Evolutionary conservation across 2,888 invertebrate species (phyloP).

Genomic region (Ichneumoninae sp.): DNA sequence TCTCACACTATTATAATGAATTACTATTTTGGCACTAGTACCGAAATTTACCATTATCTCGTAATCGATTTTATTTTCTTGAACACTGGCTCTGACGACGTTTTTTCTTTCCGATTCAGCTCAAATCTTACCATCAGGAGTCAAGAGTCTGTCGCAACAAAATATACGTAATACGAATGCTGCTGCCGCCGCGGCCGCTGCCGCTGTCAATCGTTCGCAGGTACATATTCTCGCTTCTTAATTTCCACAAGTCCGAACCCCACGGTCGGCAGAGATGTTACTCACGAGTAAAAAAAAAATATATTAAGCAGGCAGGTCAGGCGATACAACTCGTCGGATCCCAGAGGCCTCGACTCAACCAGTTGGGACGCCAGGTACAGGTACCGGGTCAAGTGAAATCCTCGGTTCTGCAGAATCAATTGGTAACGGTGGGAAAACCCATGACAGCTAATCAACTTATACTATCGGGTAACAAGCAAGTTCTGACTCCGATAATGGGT

Average conservation of each 20-base stretch:
- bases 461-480: slow-evolving; percentile 83
- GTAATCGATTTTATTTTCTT: background rate
- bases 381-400: slow-evolving; percentile 80
- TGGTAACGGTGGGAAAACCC: slow-evolving; percentile 82
- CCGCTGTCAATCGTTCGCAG: slow-evolving; percentile 77
- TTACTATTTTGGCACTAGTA: too few relatives aligned
- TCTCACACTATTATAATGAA: too few relatives aligned
- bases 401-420: slow-evolving; percentile 81
- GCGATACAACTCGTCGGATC: slow-evolving; percentile 83
- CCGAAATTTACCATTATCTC: too few relatives aligned
- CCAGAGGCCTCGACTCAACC: slow-evolving; percentile 83
- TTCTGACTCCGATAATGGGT: slow-evolving; percentile 83
- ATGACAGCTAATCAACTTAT: slow-evolving; percentile 82
- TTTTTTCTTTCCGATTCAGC: slow-evolving; percentile 73
- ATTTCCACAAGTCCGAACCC: background rate
- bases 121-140: slow-evolving; percentile 83
- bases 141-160: slow-evolving; percentile 82
- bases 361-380: slow-evolving; percentile 82
- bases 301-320: slow-evolving; percentile 77
- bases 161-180: slow-evolving; percentile 81
- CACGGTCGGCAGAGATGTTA: too few relatives aligned
- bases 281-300: slow-evolving; percentile 1
- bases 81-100: background rate
- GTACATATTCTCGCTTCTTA: slow-evolving; percentile 23
- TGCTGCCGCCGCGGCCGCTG: slow-evolving; percentile 75